Evolutionary conservation across 2,888 invertebrate species (phyloP).

Genomic region (Tinea trinotella): DNA sequence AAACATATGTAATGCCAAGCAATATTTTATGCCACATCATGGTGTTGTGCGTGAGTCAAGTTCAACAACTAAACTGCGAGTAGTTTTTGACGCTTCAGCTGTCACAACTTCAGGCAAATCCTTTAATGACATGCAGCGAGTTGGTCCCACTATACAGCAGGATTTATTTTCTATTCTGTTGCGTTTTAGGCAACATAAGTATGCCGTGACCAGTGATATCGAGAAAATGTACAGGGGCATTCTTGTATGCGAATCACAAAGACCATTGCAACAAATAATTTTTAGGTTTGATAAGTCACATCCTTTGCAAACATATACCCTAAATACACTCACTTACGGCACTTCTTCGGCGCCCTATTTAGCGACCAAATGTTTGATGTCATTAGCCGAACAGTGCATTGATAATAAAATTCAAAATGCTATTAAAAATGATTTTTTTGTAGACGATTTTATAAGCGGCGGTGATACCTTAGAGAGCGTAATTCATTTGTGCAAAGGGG

Average conservation of each 20-base stretch:
- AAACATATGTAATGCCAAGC: not conserved
- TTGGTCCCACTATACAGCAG: constrained; percentile 26
- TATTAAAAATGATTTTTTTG: constrained; percentile 25
- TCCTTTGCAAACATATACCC: constrained; percentile 22
- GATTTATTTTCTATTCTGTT: constrained; percentile 24
- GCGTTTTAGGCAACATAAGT: constrained; percentile 24
- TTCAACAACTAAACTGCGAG: constrained; percentile 26
- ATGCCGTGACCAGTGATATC: constrained; percentile 17
- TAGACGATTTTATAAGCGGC: constrained; percentile 26
- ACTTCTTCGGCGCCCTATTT: constrained; percentile 27
- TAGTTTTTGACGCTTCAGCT: constrained; percentile 29
- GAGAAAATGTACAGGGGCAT: constrained; percentile 18
- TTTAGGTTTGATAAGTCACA: constrained; percentile 22
- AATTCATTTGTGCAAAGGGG: constrained; percentile 22
- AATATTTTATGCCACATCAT: constrained; percentile 29
- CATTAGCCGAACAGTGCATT: constrained; percentile 21
- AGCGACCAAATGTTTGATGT: constrained; percentile 25
- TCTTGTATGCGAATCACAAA: constrained; percentile 12
- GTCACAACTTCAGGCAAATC: constrained; percentile 23
- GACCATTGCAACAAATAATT: constrained; percentile 25
- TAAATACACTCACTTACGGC: constrained; percentile 27
- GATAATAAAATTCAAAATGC: constrained; percentile 20
- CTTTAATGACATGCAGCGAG: constrained; percentile 23
- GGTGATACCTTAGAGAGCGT: constrained; percentile 19
- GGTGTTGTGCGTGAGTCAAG: constrained; percentile 25